Evolutionary conservation across 2,797 vertebrate genomes (phyloP).

Genomic region (Siniperca obscura): DNA sequence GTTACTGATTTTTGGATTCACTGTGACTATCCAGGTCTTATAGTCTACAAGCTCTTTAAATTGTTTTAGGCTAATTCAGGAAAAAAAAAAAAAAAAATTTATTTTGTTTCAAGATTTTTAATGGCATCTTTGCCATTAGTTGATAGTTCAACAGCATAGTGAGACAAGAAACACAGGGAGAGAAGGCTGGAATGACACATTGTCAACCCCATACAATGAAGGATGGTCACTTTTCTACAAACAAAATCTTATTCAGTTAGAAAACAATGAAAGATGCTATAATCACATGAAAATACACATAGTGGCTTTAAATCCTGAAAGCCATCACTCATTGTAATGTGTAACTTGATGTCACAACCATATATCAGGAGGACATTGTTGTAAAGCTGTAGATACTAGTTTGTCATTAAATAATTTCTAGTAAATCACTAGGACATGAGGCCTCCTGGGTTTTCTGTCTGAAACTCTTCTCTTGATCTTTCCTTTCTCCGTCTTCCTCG

Average conservation of each 20-base stretch:
- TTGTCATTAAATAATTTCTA: background rate
- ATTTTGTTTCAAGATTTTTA: background rate
- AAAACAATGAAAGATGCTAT: too few species aligned
- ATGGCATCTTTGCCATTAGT: background rate
- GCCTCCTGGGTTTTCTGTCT: background rate
- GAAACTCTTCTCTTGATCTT: background rate
- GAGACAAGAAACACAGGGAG: too few species aligned
- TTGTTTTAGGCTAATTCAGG: too few species aligned
- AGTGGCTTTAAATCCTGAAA: background rate
- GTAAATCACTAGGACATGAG: background rate
- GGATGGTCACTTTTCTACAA: background rate
- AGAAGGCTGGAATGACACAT: background rate
- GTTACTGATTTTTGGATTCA: background rate
- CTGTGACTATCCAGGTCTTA: background rate
- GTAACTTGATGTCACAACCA: background rate
- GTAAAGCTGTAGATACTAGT: background rate
- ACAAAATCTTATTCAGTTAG: background rate
- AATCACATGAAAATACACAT: background rate
- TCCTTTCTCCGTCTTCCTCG: background rate
- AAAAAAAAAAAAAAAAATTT: too few species aligned
- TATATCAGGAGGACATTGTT: background rate
- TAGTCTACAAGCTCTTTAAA: too few species aligned
- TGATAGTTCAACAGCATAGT: background rate
- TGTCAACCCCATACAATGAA: background rate
- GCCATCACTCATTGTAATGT: background rate